Base-by-base conservation (phyloP, 2,797 vertebrate genomes). In the Australoheros facetus region DNA sequence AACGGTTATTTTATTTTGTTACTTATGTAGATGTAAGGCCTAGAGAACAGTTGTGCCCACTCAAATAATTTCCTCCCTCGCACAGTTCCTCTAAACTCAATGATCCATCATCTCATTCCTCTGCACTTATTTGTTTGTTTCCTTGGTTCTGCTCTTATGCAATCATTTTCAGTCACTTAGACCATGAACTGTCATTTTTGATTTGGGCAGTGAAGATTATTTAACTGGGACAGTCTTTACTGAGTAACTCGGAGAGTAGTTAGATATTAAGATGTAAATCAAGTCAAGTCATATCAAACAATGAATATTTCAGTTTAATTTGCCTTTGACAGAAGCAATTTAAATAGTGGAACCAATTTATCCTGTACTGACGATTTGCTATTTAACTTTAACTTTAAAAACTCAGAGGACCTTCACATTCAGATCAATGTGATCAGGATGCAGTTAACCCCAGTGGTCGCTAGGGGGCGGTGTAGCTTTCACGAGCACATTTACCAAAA, bases 381-480 rank as follows among this genome's bases (percentile, higher is more conserved):
- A n/a, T 58, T 45, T 48, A 39, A 58, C 26, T 57, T 42, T 21
- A 45, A 42, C 26, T 57, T 42, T 21, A 45, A 42, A 62, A 42
- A 7, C 11, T 64, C n/a, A 1, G 19, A 53, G 51, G 51, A 21
- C 53, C 53, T 11, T 55, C n/a, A 30, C 9, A 4, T 30, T 69
- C 42, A 69, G 1, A 48, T 66, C 14, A 66, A 48, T 19, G 23
- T 0, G 39, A 64, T 39, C 14, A 66, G 62, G 23, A 51, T 30
- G 59, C 28, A 82, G 55, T 74, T 56, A 2, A 3, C 19, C 1
- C 2, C 3, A 0, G 5, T 2, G 32, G 48, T 37, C 93, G 77
- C 77, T 83, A 93, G 95, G 82, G 82, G 93, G 93, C 91, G 62
- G 13, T 87, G 83, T 64, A 37, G 79, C n/a, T 0, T 64, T 14